Evolutionary conservation across 2,797 vertebrate genomes (phyloP).

Genomic region (Manis javanica): DNA sequence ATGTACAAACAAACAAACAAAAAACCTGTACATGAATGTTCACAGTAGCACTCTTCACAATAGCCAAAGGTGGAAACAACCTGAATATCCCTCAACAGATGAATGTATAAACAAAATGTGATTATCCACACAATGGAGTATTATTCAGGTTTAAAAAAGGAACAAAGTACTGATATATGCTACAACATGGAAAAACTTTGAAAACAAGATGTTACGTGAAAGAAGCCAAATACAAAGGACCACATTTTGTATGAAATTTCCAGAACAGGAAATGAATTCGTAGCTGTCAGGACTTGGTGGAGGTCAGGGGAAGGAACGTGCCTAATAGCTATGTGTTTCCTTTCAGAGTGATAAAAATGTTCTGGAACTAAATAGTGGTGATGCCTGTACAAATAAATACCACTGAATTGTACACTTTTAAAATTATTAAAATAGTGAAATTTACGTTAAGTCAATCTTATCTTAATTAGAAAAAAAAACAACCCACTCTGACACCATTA

Average conservation of each 20-base stretch:
- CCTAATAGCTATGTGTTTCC: not conserved
- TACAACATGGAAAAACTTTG: not conserved
- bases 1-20: not conserved
- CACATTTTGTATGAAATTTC: not conserved
- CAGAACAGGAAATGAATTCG: not conserved
- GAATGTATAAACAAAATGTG: not conserved
- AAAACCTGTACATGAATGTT: not conserved
- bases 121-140: not conserved
- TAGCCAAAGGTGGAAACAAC: not conserved
- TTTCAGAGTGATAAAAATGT: not conserved
- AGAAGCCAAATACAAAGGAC: not conserved
- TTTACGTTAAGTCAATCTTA: constrained; percentile 21
- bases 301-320: not conserved
- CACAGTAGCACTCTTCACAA: not conserved
- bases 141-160: not conserved
- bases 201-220: not conserved
- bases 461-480: not conserved
- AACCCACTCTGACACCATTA: not conserved
- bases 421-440: not conserved
- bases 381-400: not conserved
- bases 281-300: not conserved
- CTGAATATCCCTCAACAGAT: not conserved
- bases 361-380: not conserved
- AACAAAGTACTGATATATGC: not conserved
- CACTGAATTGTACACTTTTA: not conserved